Base-by-base conservation (phyloP, 2,797 vertebrate genomes). In the Sebastes nivosus region DNA sequence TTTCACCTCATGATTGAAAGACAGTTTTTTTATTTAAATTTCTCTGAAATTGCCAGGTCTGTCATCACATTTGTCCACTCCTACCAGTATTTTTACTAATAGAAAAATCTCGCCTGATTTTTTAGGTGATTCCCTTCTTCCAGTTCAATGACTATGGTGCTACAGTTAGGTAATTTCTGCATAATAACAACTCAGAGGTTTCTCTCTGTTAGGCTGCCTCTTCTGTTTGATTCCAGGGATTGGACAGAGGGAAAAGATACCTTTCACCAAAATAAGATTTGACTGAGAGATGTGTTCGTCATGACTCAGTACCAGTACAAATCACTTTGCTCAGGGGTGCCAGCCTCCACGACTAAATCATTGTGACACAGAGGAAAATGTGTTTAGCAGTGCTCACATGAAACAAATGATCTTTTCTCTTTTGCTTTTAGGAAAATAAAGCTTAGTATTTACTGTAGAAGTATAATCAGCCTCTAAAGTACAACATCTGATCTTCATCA, bases 201-300 rank as follows among this genome's bases (percentile, higher is more conserved):
- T 52, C 66, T 36, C 20, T 67, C 30, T 57, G 54, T 11, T 25
- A 24, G n/a, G 52, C 55, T 67, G 67, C 85, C 42, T 73, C 73
- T 22, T 63, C 13, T 50, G 5, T 83, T 60, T 70, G 55, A 76
- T 76, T 81, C 27, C 22, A 59, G 42, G 24, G 22, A 71, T 30
- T 72, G 55, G 32, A 76, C 11, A 3, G 27, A 57, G 27, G 36
- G 12, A 71, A 75, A 70, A 32, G 10, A 85, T 68, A 59, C 30
- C 59, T 84, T 81, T 79, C 29, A 65, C 27, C 36, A 61, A 84
- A 79, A 57, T 72, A 50, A 64, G 73, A 84, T 88, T 75, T 79
- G 60, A 83, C 59, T 77, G 38, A 42, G 18, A 61, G 70, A 81
- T 81, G 70, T 75, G 69, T 54, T 77, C 65, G 34, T 72, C 69